Percentiles rank a stretch among this genome's conserved stretches.
Conservation (phyloP, 2,888 invertebrate genomes). For the Hoplodrina blanda region DNA sequence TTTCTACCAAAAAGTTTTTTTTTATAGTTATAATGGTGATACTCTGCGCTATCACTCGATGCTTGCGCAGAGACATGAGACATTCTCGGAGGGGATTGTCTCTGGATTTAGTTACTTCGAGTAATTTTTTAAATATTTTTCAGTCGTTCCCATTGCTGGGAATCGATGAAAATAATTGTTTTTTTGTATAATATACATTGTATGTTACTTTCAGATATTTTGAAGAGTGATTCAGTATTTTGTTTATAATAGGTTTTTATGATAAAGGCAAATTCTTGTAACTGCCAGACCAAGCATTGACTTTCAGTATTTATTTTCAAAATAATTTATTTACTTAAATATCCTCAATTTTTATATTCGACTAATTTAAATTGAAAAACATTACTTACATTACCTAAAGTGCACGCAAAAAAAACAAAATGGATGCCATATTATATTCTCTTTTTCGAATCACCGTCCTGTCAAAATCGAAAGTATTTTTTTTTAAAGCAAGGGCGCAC, state of each 20-base stretch:
- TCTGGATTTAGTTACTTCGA: slow-evolving; percentile 20
- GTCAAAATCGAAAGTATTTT: slow-evolving; percentile 1
- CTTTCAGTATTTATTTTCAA: background rate
- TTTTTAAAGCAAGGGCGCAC: slow-evolving; percentile 4
- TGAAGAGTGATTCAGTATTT: background rate
- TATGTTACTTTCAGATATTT: slow-evolving; percentile 17
- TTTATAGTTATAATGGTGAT: slow-evolving; percentile 50
- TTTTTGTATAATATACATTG: background rate
- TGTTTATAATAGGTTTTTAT: background rate
- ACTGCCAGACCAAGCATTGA: slow-evolving; percentile 43
- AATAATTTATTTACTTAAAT: slow-evolving; percentile 2
- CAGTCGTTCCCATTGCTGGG: background rate
- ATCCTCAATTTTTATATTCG: slow-evolving; percentile 31
- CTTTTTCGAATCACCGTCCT: background rate
- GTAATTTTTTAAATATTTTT: background rate
- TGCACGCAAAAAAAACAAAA: slow-evolving; percentile 8
- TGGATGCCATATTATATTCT: background rate
- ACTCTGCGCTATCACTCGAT: slow-evolving; percentile 36
- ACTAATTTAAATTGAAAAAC: background rate
- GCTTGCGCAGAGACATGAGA: slow-evolving; percentile 52
- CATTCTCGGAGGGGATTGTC: slow-evolving; percentile 66
- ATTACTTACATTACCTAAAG: background rate
- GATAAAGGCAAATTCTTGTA: slow-evolving; percentile 28
- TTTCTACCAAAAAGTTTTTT: background rate
- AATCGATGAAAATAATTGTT: background rate